Evolutionary conservation across 2,888 invertebrate species (phyloP), one percentile per base, ranked within the genome.

Genomic region (Onchidella celtica): DNA sequence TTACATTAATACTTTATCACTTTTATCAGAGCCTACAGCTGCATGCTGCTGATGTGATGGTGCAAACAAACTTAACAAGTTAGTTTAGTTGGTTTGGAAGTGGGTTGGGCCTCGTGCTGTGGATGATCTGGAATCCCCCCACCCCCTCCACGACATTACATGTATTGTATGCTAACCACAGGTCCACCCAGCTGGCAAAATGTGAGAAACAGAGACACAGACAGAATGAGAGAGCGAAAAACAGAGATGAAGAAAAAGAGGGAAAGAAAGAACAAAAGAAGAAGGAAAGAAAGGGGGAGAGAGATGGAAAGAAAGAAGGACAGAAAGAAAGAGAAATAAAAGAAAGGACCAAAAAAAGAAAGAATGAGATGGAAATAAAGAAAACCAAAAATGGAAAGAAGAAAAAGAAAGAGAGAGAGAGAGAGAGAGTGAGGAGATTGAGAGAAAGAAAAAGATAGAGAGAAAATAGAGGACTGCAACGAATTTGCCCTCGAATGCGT

Each of bases 361-460:
- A 74, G 55, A 61, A 24, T n/a, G 55, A 66, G 66, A 65, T 38
- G 61, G 55, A 63, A 47, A 57, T 9, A 32, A 36, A 76, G 61
- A 68, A 70, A 47, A 70, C 9, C 29, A 36, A 76, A 21, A n/a
- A 57, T 34, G 11, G 29, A 24, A 66, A 24, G 27, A 38, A 81
- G 76, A 76, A 47, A 55, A 17, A 81, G 68, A 76, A 47, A 21
- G 38, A 78, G 38, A 24, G n/a, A 70, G 11, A 69, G 47, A 78
- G 27, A 38, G 55, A 14, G 32, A 59, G 63, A 61, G 21, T 61
- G 34, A 65, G 32, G 27, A 24, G 14, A 32, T 6, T 3, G 68
- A 11, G 27, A 65, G 36, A 55, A 24, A 36, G 9, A n/a, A n/a
- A n/a, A n/a, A n/a, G n/a, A n/a, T n/a, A n/a, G n/a, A n/a, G n/a